Percentiles rank a stretch among this genome's conserved stretches.
phyloP scores from a whole-genome alignment of 1,140 invertebrate species.

The Zaprionus camerounensis region DNA sequence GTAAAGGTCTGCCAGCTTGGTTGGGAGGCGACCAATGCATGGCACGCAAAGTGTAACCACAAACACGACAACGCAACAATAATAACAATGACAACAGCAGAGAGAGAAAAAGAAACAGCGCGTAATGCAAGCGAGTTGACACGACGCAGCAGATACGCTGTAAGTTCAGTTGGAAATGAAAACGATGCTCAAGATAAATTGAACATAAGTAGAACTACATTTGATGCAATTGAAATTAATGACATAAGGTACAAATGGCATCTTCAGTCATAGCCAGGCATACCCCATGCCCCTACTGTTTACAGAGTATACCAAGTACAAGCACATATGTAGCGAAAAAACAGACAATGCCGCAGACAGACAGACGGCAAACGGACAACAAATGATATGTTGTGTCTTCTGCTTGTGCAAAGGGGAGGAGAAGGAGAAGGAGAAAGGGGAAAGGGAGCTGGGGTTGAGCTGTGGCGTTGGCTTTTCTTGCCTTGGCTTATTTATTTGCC shows the following conservation, averaged over 20 bases:
- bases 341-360: conserved; percentile 28
- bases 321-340: conserved; percentile 26
- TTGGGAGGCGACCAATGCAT: conserved; percentile 30
- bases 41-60: conserved; percentile 72
- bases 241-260: no score
- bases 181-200: not conserved
- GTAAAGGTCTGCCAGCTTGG: not conserved
- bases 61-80: conserved; percentile 73
- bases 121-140: not conserved
- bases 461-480: conserved; percentile 47
- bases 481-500: conserved; percentile 62
- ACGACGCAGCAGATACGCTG: conserved; percentile 21
- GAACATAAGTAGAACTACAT: not conserved
- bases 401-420: conserved; percentile 31
- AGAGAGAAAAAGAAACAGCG: conserved; percentile 18
- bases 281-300: not conserved
- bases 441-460: conserved; percentile 15
- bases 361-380: conserved; percentile 33
- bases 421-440: not conserved
- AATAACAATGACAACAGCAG: conserved; percentile 56
- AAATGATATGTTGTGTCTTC: conserved; percentile 74
- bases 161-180: not conserved
- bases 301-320: conserved; percentile 28
- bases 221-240: no score
- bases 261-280: no score